Percentiles rank a stretch among this genome's conserved stretches.
phyloP scores from a whole-genome alignment of 2,888 invertebrate genomes.

The Watsonalla binaria region DNA sequence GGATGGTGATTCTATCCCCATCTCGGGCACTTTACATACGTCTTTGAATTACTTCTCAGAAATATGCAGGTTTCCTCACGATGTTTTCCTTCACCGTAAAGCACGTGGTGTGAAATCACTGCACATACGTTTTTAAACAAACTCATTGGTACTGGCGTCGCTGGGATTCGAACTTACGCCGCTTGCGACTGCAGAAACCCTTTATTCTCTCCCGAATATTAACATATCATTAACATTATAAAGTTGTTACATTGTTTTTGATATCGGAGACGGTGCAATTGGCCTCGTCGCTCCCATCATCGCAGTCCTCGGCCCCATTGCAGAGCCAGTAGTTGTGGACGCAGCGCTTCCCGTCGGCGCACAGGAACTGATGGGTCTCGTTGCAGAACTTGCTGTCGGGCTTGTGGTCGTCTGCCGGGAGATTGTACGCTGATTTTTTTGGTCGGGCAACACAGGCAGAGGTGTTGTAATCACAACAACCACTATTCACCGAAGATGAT shows the following conservation, averaged over 20 bases:
- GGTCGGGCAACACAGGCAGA: neutral
- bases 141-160: no score
- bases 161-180: no score
- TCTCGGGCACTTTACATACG: no score
- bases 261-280: conserved; percentile 37
- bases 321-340: conserved; percentile 85
- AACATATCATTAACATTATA: conserved; percentile 12
- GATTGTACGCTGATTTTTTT: neutral
- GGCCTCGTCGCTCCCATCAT: conserved; percentile 82
- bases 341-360: conserved; percentile 80
- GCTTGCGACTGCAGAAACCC: no score
- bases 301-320: conserved; percentile 83
- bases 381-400: conserved; percentile 44
- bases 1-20: no score
- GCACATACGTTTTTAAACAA: no score
- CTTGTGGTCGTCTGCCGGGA: conserved; percentile 30
- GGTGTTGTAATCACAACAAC: no score
- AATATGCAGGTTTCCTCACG: no score
- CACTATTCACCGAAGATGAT: no score
- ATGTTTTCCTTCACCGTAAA: no score
- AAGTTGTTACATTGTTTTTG: conserved; percentile 27
- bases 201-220: neutral
- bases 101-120: no score
- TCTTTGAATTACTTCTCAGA: no score
- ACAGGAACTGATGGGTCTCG: conserved; percentile 75